A percentile compares a stretch with the other conserved stretches of the same genome.
These are phyloP conservation scores for Empidonax alnorum DNA, from an alignment of 2,113 vertebrate species.

Conservation along the genomic window DNA sequence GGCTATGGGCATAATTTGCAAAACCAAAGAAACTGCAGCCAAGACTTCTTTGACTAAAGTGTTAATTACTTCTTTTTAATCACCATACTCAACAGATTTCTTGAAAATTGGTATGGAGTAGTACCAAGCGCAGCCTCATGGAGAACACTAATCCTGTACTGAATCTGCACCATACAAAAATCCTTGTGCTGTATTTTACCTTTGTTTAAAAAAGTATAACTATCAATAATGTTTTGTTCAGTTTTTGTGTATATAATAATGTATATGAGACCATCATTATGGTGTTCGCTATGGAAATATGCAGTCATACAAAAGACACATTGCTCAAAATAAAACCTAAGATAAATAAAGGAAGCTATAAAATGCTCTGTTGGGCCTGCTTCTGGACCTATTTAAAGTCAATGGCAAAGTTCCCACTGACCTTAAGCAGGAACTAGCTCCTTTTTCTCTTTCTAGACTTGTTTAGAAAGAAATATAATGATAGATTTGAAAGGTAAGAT, in stretches of 20 bases:
- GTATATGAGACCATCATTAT: neutral
- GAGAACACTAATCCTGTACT: neutral
- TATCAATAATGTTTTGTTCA: neutral
- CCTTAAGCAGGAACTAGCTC: slow-evolving; percentile 47
- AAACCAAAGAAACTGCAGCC: neutral
- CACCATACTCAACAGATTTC: neutral
- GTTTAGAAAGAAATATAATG: slow-evolving; percentile 29
- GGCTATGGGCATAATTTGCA: neutral
- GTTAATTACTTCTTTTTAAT: neutral
- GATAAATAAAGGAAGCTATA: slow-evolving; percentile 69
- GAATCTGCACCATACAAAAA: neutral
- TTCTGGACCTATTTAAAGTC: slow-evolving; percentile 61
- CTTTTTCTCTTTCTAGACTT: slow-evolving; percentile 46
- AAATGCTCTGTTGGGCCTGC: slow-evolving; percentile 22
- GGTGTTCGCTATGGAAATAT: slow-evolving; percentile 24
- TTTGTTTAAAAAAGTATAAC: neutral
- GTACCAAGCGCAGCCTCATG: neutral
- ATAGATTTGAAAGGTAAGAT: slow-evolving; percentile 11
- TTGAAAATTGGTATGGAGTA: neutral
- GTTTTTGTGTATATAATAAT: neutral
- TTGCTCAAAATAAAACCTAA: slow-evolving; percentile 63
- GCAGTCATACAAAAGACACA: slow-evolving; percentile 46
- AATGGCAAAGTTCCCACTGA: slow-evolving; percentile 59
- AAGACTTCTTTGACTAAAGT: neutral
- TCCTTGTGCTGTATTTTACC: neutral